Evolutionary conservation across 2,113 vertebrate genomes (phyloP).

Genomic region (Galbula dea): DNA sequence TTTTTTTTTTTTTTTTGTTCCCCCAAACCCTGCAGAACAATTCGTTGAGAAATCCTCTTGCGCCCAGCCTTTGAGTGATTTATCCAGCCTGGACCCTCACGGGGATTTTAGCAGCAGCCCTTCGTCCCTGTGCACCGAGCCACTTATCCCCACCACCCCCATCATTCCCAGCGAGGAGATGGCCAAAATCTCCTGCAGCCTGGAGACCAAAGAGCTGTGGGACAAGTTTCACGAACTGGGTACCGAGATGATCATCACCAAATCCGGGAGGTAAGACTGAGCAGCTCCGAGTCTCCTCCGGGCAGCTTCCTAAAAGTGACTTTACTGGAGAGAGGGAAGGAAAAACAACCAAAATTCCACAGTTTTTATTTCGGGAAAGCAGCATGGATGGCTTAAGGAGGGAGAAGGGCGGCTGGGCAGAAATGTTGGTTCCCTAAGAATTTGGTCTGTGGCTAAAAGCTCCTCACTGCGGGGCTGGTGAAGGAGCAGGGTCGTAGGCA

Average conservation of each 20-base stretch:
- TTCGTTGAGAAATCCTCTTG: constrained; percentile 97
- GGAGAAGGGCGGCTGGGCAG: background rate
- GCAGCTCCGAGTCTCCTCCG: no score
- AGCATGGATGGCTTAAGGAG: no score
- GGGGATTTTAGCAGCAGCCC: constrained; percentile 80
- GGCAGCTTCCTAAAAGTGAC: background rate
- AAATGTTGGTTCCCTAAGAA: background rate
- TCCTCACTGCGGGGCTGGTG: background rate
- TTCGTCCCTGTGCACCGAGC: constrained; percentile 87
- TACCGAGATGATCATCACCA: constrained; percentile 99
- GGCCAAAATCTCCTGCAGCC: constrained; percentile 94
- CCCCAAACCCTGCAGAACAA: constrained; percentile 78
- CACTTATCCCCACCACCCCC: constrained; percentile 92
- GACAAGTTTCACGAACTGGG: constrained; percentile 98
- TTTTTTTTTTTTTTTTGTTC: no score
- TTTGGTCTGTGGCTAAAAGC: background rate
- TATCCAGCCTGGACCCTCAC: constrained; percentile 83
- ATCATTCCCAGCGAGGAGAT: constrained; percentile 94
- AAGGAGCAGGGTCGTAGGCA: background rate
- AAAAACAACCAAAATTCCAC: fast-evolving
- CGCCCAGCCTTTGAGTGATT: constrained; percentile 81
- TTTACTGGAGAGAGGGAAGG: fast-evolving
- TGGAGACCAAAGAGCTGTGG: constrained; percentile 98
- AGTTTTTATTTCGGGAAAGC: background rate
- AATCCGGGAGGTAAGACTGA: constrained; percentile 88